These are phyloP conservation scores for Xiphophorus birchmanni DNA, from an alignment of 2,797 vertebrate genomes.

Conservation along the genomic window DNA sequence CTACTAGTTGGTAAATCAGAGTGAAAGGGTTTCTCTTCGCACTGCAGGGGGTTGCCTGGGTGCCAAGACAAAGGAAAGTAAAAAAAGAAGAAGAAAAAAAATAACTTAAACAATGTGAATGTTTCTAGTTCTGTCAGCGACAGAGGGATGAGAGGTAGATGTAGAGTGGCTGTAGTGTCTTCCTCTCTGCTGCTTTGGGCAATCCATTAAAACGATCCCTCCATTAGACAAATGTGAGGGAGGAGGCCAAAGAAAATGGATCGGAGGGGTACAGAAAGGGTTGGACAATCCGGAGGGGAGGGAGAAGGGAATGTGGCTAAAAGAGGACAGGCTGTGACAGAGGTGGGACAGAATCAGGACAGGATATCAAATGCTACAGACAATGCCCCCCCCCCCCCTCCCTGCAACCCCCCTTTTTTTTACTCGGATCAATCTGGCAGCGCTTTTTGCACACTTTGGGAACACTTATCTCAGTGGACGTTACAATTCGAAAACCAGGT, in stretches of 20 bases:
- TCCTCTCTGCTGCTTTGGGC: constrained; percentile 67
- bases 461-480: constrained; percentile 25
- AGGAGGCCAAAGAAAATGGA: constrained; percentile 70
- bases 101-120: constrained; percentile 24
- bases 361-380: constrained; percentile 63
- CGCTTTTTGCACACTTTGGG: constrained; percentile 32
- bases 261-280: constrained; percentile 64
- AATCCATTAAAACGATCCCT: constrained; percentile 77
- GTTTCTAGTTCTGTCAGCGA: constrained; percentile 57
- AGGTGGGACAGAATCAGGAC: constrained; percentile 44
- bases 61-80: constrained; percentile 63
- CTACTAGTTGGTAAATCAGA: constrained; percentile 57
- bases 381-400: constrained; percentile 23
- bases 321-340: constrained; percentile 55
- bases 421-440: constrained; percentile 43
- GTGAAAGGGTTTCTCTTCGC: constrained; percentile 58
- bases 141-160: constrained; percentile 61
- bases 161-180: constrained; percentile 64
- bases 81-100: constrained; percentile 18
- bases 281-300: constrained; percentile 61
- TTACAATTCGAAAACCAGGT: constrained; percentile 23
- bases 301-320: constrained; percentile 41
- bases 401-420: background rate
- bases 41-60: constrained; percentile 60
- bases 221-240: constrained; percentile 74